These are phyloP conservation scores for Graphium colonna DNA, from an alignment of 2,888 invertebrate species.

Conservation along the genomic window DNA sequence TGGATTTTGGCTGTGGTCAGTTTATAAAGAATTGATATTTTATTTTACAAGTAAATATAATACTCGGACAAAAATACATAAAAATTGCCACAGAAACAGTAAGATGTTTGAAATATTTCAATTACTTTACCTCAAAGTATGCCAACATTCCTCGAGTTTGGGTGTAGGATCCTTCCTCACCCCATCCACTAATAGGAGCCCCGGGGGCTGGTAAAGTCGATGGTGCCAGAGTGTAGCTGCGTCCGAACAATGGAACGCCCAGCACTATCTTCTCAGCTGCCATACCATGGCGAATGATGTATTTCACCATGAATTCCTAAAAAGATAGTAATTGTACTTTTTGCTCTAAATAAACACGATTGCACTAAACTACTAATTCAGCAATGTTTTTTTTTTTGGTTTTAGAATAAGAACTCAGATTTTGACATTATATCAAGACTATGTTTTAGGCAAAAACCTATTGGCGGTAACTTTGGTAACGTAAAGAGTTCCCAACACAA, in stretches of 20 bases:
- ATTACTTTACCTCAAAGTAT: slow-evolving; percentile 87
- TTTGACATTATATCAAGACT: no score
- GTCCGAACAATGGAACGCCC: slow-evolving; percentile 86
- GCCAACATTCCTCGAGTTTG: slow-evolving; percentile 84
- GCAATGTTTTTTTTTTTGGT: no score
- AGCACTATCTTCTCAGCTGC: slow-evolving; percentile 84
- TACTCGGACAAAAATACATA: no score
- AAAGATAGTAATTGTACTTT: no score
- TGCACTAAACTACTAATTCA: neutral
- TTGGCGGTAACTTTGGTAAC: no score
- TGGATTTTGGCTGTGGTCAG: no score
- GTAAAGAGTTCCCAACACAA: no score
- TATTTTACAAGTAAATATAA: no score
- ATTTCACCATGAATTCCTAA: slow-evolving; percentile 84
- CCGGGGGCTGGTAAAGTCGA: slow-evolving; percentile 76
- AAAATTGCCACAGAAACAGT: neutral
- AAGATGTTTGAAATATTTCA: no score
- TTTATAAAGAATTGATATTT: no score
- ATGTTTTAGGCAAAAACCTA: no score
- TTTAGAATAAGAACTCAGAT: no score
- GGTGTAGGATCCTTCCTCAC: slow-evolving; percentile 84
- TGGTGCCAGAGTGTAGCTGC: slow-evolving; percentile 83
- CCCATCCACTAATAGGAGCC: slow-evolving; percentile 81
- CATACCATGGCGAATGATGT: slow-evolving; percentile 82
- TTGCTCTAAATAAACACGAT: slow-evolving; percentile 22